phyloP scores from a whole-genome alignment of 2,797 vertebrate genomes.

The Cercopithecus neglectus region DNA sequence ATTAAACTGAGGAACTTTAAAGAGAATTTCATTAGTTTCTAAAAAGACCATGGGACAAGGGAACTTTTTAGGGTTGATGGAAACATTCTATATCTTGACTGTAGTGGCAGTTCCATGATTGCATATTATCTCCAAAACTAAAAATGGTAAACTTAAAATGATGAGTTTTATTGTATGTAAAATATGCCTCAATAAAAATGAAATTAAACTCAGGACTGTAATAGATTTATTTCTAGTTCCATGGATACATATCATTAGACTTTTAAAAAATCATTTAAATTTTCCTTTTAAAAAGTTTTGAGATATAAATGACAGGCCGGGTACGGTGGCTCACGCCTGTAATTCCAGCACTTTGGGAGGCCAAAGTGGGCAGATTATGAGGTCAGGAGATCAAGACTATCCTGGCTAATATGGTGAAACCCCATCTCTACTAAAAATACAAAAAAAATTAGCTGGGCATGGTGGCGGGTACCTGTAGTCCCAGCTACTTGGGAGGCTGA shows the following conservation, averaged over 20 bases:
- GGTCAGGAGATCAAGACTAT: no score
- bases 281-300: constrained; percentile 29
- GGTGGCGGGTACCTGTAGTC: no score
- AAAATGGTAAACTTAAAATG: constrained; percentile 44
- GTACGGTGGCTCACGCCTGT: no score
- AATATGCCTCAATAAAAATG: constrained; percentile 41
- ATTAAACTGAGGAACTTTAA: constrained; percentile 47
- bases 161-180: constrained; percentile 5
- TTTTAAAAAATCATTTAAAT: neutral
- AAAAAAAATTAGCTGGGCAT: no score
- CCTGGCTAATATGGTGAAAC: no score
- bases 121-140: neutral
- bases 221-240: constrained; percentile 6
- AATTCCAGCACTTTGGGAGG: no score
- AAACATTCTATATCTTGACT: neutral
- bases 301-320: neutral
- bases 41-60: neutral
- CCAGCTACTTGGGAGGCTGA: no score
- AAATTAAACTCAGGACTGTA: constrained; percentile 34
- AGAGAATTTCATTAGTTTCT: constrained; percentile 41
- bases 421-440: no score
- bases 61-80: neutral
- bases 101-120: neutral
- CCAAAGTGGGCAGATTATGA: no score
- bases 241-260: neutral